These are phyloP conservation scores for Batillaria attramentaria DNA, from an alignment of 1,140 invertebrate genomes.

Conservation along the genomic window DNA sequence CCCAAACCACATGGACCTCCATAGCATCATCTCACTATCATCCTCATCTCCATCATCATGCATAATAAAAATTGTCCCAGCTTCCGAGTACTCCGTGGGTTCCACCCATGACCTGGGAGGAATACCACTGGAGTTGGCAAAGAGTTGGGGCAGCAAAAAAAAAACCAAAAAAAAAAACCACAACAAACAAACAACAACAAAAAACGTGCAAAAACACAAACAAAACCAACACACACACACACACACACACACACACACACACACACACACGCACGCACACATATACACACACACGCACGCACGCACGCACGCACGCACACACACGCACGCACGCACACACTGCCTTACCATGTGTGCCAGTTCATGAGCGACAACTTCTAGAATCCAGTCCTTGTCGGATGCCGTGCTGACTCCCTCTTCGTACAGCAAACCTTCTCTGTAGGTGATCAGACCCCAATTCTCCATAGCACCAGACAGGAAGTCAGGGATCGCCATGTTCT, in stretches of 20 bases:
- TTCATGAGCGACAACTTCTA: constrained; percentile 84
- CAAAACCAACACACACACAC: not conserved
- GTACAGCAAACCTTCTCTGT: constrained; percentile 86
- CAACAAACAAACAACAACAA: no score
- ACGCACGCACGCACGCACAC: not conserved
- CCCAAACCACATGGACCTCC: no score
- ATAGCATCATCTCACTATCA: no score
- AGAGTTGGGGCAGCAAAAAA: no score
- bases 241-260: not conserved
- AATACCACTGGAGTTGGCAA: no score
- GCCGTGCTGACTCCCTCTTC: constrained; percentile 79
- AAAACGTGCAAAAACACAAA: no score
- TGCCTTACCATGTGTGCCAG: constrained; percentile 78
- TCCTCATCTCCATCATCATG: no score
- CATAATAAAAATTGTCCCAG: no score
- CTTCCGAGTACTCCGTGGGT: no score
- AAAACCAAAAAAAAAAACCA: no score
- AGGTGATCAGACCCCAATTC: constrained; percentile 93
- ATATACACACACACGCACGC: not conserved
- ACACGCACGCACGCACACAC: not conserved
- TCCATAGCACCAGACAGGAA: constrained; percentile 97
- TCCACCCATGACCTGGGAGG: no score
- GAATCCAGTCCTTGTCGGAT: constrained; percentile 77
- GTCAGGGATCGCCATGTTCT: constrained; percentile 94
- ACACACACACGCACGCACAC: not conserved